A percentile compares a stretch with the other conserved stretches of the same genome.
phyloP scores from a whole-genome alignment of 2,888 invertebrate species.

The Pasiphila rectangulata region DNA sequence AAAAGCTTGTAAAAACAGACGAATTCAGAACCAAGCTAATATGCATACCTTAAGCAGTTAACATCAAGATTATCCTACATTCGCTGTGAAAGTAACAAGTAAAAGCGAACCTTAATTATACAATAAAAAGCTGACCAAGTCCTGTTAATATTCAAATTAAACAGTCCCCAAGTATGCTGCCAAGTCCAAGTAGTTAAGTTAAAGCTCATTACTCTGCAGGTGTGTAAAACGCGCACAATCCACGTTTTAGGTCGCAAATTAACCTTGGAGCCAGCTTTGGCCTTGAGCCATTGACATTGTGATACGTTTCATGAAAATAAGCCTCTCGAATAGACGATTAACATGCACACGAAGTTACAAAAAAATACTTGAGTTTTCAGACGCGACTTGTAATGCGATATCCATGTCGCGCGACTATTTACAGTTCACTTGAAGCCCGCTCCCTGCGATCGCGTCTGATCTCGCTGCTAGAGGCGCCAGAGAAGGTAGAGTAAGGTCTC shows the following conservation, averaged over 20 bases:
- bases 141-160: constrained; percentile 8
- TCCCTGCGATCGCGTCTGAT: too few species aligned
- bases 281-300: constrained; percentile 24
- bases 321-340: constrained; percentile 14
- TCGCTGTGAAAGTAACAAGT: constrained; percentile 5
- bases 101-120: constrained; percentile 5
- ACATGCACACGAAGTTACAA: constrained; percentile 12
- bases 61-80: too few species aligned
- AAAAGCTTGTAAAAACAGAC: too few species aligned
- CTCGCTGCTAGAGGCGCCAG: background rate
- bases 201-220: too few species aligned
- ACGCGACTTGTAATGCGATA: constrained; percentile 1
- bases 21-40: too few species aligned
- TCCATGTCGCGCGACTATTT: background rate
- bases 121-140: constrained; percentile 7
- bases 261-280: constrained; percentile 21
- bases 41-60: too few species aligned
- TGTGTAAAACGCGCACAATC: too few species aligned
- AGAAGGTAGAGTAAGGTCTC: too few species aligned
- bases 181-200: too few species aligned
- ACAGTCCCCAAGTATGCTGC: constrained; percentile 13
- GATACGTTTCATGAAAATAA: constrained; percentile 17
- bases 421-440: too few species aligned
- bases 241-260: constrained; percentile 26
- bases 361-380: background rate